phyloP scores from a whole-genome alignment of 2,888 invertebrate species.

The Nemoura dubitans region DNA sequence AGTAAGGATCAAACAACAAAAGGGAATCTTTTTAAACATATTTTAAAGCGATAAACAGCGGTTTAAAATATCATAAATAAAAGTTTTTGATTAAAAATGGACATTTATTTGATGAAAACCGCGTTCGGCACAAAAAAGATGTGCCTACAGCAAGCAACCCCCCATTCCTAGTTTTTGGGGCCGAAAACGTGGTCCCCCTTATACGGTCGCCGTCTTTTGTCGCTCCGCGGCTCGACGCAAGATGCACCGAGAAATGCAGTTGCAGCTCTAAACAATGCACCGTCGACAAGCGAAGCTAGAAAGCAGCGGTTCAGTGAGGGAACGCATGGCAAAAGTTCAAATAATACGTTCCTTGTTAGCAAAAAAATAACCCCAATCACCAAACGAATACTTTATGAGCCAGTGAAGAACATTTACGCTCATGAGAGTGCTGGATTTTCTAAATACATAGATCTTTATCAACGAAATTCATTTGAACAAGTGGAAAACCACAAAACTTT shows the following conservation, averaged over 20 bases:
- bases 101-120: conserved; percentile 28
- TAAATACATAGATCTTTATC: no score
- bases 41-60: conserved; percentile 17
- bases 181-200: background rate
- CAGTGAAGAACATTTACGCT: no score
- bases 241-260: background rate
- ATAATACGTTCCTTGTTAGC: no score
- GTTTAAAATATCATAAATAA: conserved; percentile 29
- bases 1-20: background rate
- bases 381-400: no score
- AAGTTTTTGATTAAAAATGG: conserved; percentile 8
- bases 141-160: background rate
- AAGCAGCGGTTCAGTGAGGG: no score
- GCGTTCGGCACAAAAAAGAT: conserved; percentile 17
- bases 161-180: background rate
- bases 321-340: no score
- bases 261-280: background rate
- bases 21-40: background rate
- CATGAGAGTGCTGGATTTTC: no score
- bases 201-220: background rate
- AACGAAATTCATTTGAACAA: no score
- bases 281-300: background rate
- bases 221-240: background rate
- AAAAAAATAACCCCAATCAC: no score
- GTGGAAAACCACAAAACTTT: no score